Percentiles rank a stretch among this genome's conserved stretches.
These are phyloP conservation scores for Platyrinchus mystaceus DNA, from an alignment of 2,797 vertebrate species.

Conservation along the genomic window DNA sequence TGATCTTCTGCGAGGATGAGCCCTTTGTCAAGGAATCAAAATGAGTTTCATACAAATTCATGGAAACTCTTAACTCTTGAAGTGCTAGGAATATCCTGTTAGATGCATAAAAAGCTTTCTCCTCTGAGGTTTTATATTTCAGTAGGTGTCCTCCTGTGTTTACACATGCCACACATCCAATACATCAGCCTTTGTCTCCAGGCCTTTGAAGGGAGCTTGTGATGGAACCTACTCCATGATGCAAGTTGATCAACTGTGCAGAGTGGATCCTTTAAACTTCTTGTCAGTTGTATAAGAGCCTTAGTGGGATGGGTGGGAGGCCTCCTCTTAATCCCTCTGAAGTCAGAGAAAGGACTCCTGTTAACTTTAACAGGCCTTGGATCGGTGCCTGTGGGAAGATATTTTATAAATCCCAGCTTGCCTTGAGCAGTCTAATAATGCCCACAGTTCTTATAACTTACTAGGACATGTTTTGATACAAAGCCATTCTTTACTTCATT, in stretches of 20 bases:
- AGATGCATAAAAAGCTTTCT: not conserved
- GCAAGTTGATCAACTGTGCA: not conserved
- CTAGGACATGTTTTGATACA: not conserved
- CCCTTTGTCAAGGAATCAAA: not conserved
- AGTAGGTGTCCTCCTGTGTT: not conserved
- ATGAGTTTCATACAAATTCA: not conserved
- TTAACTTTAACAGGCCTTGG: not conserved
- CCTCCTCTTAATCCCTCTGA: not conserved
- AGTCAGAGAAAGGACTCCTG: not conserved
- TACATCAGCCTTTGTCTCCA: not conserved
- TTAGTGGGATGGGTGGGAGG: not conserved
- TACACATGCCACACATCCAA: not conserved
- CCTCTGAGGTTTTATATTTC: not conserved
- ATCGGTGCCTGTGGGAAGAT: conserved; percentile 19
- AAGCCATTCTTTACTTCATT: not conserved
- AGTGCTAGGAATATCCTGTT: not conserved
- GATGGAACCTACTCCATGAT: not conserved
- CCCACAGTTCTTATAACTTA: not conserved
- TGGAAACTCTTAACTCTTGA: not conserved
- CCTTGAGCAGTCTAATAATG: not conserved
- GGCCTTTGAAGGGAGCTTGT: not conserved
- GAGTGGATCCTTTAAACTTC: not conserved
- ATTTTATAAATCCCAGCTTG: conserved; percentile 11
- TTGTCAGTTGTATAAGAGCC: not conserved
- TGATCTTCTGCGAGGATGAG: not conserved